Conservation (phyloP, 1,140 invertebrate species). For the Amphibalanus amphitrite region DNA sequence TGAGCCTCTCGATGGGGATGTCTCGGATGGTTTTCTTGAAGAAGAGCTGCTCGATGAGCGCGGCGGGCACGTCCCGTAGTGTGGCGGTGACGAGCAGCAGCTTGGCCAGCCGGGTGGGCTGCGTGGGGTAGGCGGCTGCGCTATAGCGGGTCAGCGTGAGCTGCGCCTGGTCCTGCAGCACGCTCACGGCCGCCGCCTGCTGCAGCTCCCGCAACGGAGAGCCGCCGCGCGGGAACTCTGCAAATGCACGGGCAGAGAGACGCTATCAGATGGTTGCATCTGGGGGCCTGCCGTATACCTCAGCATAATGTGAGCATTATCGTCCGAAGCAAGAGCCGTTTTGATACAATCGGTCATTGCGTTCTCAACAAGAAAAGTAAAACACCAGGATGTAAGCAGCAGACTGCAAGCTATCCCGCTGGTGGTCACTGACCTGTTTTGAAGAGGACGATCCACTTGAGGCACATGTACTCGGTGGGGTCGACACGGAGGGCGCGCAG, state of each 20-base stretch:
- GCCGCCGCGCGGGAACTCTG: not conserved
- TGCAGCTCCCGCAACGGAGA: slow-evolving; percentile 4
- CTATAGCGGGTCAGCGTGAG: slow-evolving; percentile 57
- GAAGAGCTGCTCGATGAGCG: slow-evolving; percentile 75
- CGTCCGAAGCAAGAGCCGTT: too few species aligned
- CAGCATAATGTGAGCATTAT: too few species aligned
- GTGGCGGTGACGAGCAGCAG: slow-evolving; percentile 57
- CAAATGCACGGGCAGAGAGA: not conserved
- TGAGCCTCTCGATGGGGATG: slow-evolving; percentile 70
- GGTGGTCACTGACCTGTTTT: slow-evolving; percentile 44
- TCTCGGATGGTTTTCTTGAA: slow-evolving; percentile 75
- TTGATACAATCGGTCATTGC: too few species aligned
- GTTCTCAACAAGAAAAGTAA: too few species aligned
- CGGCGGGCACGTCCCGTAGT: slow-evolving; percentile 45
- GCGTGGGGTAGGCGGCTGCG: slow-evolving; percentile 42
- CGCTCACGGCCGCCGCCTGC: slow-evolving; percentile 36
- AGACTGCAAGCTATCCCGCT: too few species aligned
- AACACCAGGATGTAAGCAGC: too few species aligned
- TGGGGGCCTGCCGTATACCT: too few species aligned
- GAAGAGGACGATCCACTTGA: slow-evolving; percentile 72
- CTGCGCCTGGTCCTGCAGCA: slow-evolving; percentile 67
- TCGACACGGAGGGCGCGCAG: slow-evolving; percentile 60
- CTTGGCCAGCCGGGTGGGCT: slow-evolving; percentile 55
- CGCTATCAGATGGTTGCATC: too few species aligned
- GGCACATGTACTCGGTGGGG: slow-evolving; percentile 65